Conservation (phyloP, 2,113 vertebrate genomes). For the Barbus barbus region DNA sequence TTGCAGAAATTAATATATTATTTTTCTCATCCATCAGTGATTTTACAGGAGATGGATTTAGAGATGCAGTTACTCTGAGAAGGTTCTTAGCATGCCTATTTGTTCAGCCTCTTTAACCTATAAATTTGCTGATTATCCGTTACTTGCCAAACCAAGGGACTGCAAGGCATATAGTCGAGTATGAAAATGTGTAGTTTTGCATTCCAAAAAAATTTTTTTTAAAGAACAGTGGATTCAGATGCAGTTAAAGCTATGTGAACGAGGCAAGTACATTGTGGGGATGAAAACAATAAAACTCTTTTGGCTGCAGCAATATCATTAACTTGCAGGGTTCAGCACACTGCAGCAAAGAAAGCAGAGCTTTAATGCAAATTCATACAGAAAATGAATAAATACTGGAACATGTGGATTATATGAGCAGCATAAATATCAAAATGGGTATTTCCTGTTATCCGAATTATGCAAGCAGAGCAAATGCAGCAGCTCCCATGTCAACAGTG, state of each 20-base stretch:
- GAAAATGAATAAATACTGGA: neutral
- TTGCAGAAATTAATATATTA: neutral
- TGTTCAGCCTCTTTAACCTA: neutral
- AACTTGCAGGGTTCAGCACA: neutral
- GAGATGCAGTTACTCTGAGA: neutral
- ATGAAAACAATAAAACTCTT: neutral
- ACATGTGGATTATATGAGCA: neutral
- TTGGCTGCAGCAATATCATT: neutral
- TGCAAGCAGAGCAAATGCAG: constrained; percentile 29
- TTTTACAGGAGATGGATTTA: neutral
- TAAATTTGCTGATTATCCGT: neutral
- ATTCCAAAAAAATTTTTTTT: neutral
- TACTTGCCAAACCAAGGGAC: neutral
- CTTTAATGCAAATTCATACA: neutral
- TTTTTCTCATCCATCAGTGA: neutral
- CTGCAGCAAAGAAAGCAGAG: neutral
- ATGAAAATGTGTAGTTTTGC: neutral
- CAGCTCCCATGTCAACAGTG: constrained; percentile 13
- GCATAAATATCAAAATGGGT: constrained; percentile 5
- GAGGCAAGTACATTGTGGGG: neutral
- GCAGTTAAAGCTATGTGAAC: neutral
- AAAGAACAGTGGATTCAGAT: neutral
- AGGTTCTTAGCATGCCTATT: neutral
- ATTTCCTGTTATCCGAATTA: constrained; percentile 16
- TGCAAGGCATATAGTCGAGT: neutral